Evolutionary conservation across 2,888 invertebrate genomes (phyloP).

Genomic region (Perizoma affinitatum): DNA sequence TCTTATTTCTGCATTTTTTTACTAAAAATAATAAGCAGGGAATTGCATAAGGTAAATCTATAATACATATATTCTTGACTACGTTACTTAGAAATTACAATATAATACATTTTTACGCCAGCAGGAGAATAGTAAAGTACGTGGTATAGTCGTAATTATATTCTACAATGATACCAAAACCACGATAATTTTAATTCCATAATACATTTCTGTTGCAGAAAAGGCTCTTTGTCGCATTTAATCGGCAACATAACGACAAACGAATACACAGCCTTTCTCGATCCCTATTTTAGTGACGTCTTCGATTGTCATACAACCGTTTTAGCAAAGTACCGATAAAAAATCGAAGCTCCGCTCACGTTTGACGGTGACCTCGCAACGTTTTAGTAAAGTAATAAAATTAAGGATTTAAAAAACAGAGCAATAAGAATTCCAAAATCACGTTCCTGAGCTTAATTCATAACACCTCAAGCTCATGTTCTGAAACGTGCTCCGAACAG

Average conservation of each 20-base stretch:
- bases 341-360: too few relatives aligned
- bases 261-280: background rate
- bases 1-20: too few relatives aligned
- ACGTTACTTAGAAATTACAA: background rate
- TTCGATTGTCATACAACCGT: background rate
- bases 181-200: too few relatives aligned
- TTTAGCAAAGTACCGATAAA: too few relatives aligned
- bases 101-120: background rate
- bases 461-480: slow-evolving; percentile 9
- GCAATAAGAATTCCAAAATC: slow-evolving; percentile 15
- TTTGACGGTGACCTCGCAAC: background rate
- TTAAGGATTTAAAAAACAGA: slow-evolving; percentile 3
- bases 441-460: slow-evolving; percentile 18
- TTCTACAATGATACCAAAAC: too few relatives aligned
- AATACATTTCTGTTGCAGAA: background rate
- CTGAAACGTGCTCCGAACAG: slow-evolving; percentile 21
- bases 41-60: too few relatives aligned
- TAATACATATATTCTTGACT: too few relatives aligned
- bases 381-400: background rate
- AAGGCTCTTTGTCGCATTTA: background rate
- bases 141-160: too few relatives aligned
- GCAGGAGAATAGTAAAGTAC: too few relatives aligned
- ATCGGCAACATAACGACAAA: background rate
- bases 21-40: too few relatives aligned
- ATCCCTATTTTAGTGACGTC: background rate